Evolutionary conservation across 2,113 vertebrate species (phyloP), one percentile per base, ranked within the genome.

Genomic region (Elachura formosa): DNA sequence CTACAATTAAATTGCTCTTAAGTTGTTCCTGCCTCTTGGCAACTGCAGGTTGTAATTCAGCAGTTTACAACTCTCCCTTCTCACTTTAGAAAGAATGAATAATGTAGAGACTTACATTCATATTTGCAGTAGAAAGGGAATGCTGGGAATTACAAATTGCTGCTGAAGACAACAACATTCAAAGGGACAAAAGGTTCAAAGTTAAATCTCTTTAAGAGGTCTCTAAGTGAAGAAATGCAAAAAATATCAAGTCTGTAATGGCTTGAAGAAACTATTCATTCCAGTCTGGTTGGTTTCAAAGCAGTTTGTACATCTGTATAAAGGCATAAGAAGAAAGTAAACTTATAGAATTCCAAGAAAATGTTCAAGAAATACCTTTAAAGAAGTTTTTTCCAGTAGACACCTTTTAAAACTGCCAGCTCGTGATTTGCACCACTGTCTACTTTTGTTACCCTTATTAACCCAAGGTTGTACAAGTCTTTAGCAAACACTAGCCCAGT

Each of bases 1-100:
- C 73, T 68, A 88, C 93, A 96, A 87, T 93, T 94, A 95, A 84
- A 95, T 59, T 68, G 56, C 64, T 84, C 48, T 90, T 94, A 84
- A 94, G 77, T 75, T 94, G 69, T 87, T 77, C 76, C 80, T 89
- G 66, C 91, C 86, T 77, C 80, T 84, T 89, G 52, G 77, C 73
- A 94, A 78, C 84, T 89, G 49, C 71, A 61, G 31, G 38, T 66
- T 92, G 77, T 91, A 89, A 93, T 92, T 91, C 94, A 92, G 59
- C 10, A 7, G 68, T 87, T 93, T 85, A 94, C 75, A 85, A 73
- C 62, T 69, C 85, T 96, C 78, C 10, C 66, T 92, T 29, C 1
- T 89, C 69, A 58, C 74, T 87, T 87, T 45, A 85, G 69, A 89
- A 95, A 82, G 61, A 93, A 94, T 84, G 92, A 95, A 94, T 87